These are phyloP conservation scores for Agrotis segetum DNA, from an alignment of 2,888 invertebrate genomes.

Conservation along the genomic window DNA sequence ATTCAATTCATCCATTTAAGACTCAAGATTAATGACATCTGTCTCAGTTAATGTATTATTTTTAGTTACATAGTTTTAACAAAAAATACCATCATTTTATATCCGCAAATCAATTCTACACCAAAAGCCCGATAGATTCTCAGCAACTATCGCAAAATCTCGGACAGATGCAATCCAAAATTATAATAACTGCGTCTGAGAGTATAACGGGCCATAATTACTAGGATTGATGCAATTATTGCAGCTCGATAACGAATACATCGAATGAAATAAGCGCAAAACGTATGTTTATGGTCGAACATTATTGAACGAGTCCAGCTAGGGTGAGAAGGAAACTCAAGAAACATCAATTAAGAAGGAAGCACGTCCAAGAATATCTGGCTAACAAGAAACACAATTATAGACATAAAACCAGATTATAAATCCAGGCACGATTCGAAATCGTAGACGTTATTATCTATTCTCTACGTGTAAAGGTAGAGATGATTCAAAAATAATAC, in stretches of 20 bases:
- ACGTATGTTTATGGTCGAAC: constrained; percentile 57
- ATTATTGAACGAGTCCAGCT: constrained; percentile 49
- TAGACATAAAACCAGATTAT: constrained; percentile 49
- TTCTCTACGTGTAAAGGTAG: constrained; percentile 11
- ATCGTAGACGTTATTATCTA: constrained; percentile 37
- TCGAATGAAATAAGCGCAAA: constrained; percentile 61
- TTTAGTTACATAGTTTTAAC: neutral
- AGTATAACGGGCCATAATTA: constrained; percentile 67
- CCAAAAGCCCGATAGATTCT: constrained; percentile 13
- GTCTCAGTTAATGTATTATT: neutral
- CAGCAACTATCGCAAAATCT: constrained; percentile 39
- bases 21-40: constrained; percentile 6
- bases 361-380: constrained; percentile 51
- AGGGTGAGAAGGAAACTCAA: constrained; percentile 46
- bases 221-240: constrained; percentile 67
- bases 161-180: constrained; percentile 55
- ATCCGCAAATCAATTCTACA: constrained; percentile 3
- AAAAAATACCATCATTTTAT: neutral
- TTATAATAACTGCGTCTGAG: constrained; percentile 45
- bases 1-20: constrained; percentile 9
- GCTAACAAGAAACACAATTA: constrained; percentile 56
- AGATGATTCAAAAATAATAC: neutral
- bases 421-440: constrained; percentile 46
- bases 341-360: constrained; percentile 58
- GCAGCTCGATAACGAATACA: constrained; percentile 64